phyloP scores from a whole-genome alignment of 1,140 invertebrate species.

The Pantala flavescens region DNA sequence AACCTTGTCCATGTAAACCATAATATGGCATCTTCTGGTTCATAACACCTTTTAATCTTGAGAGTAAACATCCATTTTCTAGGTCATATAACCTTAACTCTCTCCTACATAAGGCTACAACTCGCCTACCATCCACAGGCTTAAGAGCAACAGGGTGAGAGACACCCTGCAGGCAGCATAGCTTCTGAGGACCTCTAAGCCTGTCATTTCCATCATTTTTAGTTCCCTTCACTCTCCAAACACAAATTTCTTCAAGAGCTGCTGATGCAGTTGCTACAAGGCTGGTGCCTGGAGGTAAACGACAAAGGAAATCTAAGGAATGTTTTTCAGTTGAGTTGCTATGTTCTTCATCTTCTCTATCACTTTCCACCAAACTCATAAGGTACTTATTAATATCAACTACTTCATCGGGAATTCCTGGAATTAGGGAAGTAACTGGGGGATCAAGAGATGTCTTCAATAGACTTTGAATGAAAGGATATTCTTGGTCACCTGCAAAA shows the following conservation, averaged over 20 bases:
- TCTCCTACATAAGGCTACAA: slow-evolving; percentile 66
- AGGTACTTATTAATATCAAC: neutral
- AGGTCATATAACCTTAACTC: slow-evolving; percentile 71
- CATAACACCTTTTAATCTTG: slow-evolving; percentile 61
- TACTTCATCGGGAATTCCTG: slow-evolving; percentile 13
- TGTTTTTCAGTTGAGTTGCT: neutral
- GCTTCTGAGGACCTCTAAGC: neutral
- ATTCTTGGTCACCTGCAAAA: slow-evolving; percentile 25
- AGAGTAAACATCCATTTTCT: slow-evolving; percentile 56
- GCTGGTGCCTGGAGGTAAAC: slow-evolving; percentile 5
- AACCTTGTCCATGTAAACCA: slow-evolving; percentile 65
- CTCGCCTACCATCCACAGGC: slow-evolving; percentile 57
- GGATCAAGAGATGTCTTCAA: slow-evolving; percentile 30
- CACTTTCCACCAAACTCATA: neutral
- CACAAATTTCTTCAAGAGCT: slow-evolving; percentile 60
- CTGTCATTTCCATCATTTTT: slow-evolving; percentile 27
- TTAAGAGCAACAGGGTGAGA: slow-evolving; percentile 57
- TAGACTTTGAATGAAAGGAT: slow-evolving; percentile 30
- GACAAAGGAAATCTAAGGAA: neutral
- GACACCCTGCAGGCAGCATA: slow-evolving; percentile 29
- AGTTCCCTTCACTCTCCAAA: slow-evolving; percentile 60
- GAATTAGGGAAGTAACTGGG: slow-evolving; percentile 23
- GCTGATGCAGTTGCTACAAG: slow-evolving; percentile 63
- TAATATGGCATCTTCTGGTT: slow-evolving; percentile 87
- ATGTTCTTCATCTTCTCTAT: neutral